These are phyloP conservation scores for Enoplosus armatus DNA, from an alignment of 2,797 vertebrate genomes.

Conservation along the genomic window DNA sequence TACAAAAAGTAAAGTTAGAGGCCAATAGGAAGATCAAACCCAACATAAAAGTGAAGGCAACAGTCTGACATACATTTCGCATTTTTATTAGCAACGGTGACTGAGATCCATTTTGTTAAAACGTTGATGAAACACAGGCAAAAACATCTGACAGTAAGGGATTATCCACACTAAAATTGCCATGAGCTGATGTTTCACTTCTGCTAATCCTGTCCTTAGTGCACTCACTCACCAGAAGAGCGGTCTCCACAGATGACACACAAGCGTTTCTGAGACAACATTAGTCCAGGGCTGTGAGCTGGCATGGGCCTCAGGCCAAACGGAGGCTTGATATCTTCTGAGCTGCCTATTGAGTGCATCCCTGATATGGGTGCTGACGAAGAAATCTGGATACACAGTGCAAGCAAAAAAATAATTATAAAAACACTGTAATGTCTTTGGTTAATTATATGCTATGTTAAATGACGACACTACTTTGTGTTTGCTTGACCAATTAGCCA, in stretches of 20 bases:
- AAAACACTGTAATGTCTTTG: not conserved
- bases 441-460: not conserved
- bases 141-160: not conserved
- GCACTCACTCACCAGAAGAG: conserved; percentile 91
- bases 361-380: conserved; percentile 89
- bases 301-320: conserved; percentile 91
- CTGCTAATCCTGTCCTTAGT: conserved; percentile 30
- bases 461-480: not conserved
- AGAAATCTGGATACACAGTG: conserved; percentile 85
- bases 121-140: conserved; percentile 3
- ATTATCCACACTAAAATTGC: conserved; percentile 18
- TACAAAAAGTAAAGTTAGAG: conserved; percentile 7
- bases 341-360: conserved; percentile 96
- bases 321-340: conserved; percentile 97
- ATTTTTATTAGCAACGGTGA: not conserved
- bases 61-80: not conserved
- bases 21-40: not conserved
- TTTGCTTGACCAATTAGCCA: not conserved
- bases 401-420: conserved; percentile 8
- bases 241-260: conserved; percentile 99
- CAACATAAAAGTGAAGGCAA: conserved; percentile 1
- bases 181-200: conserved; percentile 19
- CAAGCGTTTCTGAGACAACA: conserved; percentile 93
- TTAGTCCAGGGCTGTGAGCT: conserved; percentile 84
- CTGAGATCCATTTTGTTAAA: conserved; percentile 1